A percentile compares a stretch with the other conserved stretches of the same genome.
Conservation (phyloP, 2,888 invertebrate species). For the Dicyrtoma fusca region DNA sequence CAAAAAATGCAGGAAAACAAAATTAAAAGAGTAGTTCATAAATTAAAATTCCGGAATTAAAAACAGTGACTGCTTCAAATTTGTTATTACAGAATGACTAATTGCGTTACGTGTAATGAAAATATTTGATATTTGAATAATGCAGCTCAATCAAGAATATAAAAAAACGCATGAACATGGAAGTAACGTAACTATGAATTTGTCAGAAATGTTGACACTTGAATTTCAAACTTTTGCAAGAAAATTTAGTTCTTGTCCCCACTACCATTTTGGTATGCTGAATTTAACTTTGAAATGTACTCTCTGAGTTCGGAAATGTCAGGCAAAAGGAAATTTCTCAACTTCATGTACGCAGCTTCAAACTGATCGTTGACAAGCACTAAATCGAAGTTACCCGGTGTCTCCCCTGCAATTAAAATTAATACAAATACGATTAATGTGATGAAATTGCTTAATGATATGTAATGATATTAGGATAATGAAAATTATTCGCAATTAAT, state of each 20-base stretch:
- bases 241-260: slow-evolving; percentile 25
- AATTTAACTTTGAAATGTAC: slow-evolving; percentile 1
- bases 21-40: too few species aligned
- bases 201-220: slow-evolving; percentile 2
- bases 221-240: background rate
- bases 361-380: slow-evolving; percentile 81
- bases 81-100: too few species aligned
- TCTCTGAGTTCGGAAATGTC: slow-evolving; percentile 63
- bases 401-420: slow-evolving; percentile 61
- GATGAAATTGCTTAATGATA: background rate
- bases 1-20: too few species aligned
- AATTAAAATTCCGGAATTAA: too few species aligned
- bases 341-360: slow-evolving; percentile 75
- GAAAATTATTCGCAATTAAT: background rate
- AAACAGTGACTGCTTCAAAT: too few species aligned
- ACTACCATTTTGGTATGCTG: slow-evolving; percentile 30
- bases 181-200: background rate
- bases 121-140: too few species aligned
- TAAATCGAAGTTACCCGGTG: slow-evolving; percentile 79
- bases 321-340: slow-evolving; percentile 70
- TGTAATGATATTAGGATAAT: background rate
- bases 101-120: too few species aligned
- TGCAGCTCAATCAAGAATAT: background rate
- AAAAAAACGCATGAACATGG: background rate
- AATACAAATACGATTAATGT: background rate